phyloP scores from a whole-genome alignment of 2,888 invertebrate species.

The Agrotis exclamationis region DNA sequence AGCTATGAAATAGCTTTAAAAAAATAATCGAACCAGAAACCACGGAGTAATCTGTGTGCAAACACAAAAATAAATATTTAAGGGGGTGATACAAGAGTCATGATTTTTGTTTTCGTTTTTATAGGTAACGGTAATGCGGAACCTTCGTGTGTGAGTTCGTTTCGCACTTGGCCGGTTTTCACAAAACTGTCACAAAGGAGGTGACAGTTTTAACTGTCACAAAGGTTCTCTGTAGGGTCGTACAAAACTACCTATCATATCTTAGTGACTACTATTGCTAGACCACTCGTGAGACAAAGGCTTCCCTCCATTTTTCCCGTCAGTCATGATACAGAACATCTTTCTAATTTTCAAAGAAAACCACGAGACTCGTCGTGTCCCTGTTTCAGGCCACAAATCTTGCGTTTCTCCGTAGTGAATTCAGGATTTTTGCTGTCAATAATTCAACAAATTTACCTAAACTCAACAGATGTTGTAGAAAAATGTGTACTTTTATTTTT shows the following conservation, averaged over 20 bases:
- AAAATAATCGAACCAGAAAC: no score
- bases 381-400: neutral
- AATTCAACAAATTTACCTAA: conserved; percentile 7
- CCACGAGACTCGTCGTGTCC: no score
- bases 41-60: no score
- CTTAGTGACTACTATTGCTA: neutral
- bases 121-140: no score
- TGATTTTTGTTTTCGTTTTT: no score
- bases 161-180: no score
- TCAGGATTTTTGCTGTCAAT: neutral
- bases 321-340: neutral
- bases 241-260: neutral
- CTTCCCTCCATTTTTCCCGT: neutral
- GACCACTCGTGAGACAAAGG: no score
- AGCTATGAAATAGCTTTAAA: no score
- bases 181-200: neutral
- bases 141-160: no score
- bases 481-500: conserved; percentile 44
- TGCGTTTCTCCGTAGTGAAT: neutral
- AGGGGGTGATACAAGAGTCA: no score
- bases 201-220: no score
- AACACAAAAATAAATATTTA: no score
- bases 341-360: neutral
- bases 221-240: neutral
- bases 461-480: conserved; percentile 31